These are phyloP conservation scores for Heteropelma amictum DNA, from an alignment of 2,888 invertebrate genomes.

Conservation along the genomic window DNA sequence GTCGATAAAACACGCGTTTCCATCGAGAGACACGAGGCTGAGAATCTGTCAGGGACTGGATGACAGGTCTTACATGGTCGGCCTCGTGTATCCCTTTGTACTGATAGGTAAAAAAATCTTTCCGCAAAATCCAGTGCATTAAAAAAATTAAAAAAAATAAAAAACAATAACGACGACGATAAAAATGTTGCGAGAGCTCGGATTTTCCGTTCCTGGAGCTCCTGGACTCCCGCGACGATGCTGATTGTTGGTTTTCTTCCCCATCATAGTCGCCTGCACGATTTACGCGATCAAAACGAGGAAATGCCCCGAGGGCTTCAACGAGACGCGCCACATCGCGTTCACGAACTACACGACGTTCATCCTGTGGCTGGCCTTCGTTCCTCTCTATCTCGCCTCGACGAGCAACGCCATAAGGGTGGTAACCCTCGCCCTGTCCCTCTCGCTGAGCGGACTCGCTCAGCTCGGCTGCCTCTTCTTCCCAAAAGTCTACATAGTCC, in stretches of 20 bases:
- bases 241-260: no score
- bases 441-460: conserved; percentile 80
- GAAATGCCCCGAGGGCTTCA: conserved; percentile 81
- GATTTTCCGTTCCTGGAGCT: no score
- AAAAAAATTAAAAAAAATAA: no score
- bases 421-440: conserved; percentile 79
- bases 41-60: conserved; percentile 78
- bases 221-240: no score
- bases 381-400: conserved; percentile 80
- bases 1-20: conserved; percentile 74
- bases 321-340: conserved; percentile 80
- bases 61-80: conserved; percentile 78
- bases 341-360: conserved; percentile 81
- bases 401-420: conserved; percentile 78
- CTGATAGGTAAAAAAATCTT: conserved; percentile 75
- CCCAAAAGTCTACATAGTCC: conserved; percentile 80
- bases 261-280: conserved; percentile 79
- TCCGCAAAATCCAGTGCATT: background rate
- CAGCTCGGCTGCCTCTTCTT: conserved; percentile 80
- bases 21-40: conserved; percentile 72
- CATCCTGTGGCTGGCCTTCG: conserved; percentile 81
- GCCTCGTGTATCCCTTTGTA: conserved; percentile 79
- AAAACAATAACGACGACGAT: no score
- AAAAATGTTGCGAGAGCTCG: no score
- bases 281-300: conserved; percentile 80